Evolutionary conservation across 2,797 vertebrate genomes (phyloP).

Genomic region (Helarctos malayanus): DNA sequence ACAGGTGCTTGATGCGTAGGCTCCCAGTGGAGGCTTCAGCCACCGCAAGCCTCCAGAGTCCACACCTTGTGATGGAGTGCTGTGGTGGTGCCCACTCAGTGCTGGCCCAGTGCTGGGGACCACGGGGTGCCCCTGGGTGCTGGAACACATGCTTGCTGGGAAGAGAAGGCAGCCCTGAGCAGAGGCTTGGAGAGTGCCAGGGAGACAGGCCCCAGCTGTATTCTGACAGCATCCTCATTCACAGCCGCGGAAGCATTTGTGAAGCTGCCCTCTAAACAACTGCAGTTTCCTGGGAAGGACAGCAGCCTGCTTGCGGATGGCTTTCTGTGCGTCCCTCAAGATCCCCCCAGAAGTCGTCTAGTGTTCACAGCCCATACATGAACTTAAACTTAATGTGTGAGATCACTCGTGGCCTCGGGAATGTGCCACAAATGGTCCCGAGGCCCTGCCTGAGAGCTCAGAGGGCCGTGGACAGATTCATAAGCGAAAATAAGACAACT

Average conservation of each 20-base stretch:
- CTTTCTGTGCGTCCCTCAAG: conserved; percentile 41
- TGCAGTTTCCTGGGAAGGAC: conserved; percentile 33
- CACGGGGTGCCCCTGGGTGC: background rate
- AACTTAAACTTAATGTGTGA: conserved; percentile 25
- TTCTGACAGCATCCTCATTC: conserved; percentile 10
- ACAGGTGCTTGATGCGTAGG: background rate
- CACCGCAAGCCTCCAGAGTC: background rate
- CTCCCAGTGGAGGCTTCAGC: background rate
- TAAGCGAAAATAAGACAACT: conserved; percentile 60
- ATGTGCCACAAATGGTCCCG: background rate
- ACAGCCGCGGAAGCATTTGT: background rate
- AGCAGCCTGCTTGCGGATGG: conserved; percentile 2
- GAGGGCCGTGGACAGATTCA: conserved; percentile 53
- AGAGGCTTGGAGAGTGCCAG: background rate
- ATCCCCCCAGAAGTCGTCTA: background rate
- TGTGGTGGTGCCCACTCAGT: background rate
- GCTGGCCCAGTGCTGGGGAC: too few relatives aligned
- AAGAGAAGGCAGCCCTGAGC: background rate
- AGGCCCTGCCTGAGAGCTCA: conserved; percentile 24
- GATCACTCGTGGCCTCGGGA: conserved; percentile 20
- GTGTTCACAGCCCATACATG: background rate
- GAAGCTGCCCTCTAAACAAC: background rate
- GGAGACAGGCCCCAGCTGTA: background rate
- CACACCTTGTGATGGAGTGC: background rate
- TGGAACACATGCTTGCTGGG: background rate